Evolutionary conservation across 2,113 vertebrate genomes (phyloP).

Genomic region (Phoxinus phoxinus): DNA sequence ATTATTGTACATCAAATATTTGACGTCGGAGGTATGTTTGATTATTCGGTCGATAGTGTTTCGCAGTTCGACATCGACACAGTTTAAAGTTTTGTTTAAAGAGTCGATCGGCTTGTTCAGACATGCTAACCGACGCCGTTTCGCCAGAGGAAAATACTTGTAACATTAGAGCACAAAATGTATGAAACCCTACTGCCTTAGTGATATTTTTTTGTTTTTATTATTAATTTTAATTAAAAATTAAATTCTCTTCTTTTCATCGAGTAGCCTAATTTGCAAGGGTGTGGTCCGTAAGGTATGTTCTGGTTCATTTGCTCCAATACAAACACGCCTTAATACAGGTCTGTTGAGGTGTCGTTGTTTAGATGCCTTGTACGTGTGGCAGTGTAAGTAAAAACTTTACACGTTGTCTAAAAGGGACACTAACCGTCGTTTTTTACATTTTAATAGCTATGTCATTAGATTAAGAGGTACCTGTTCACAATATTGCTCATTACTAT

Average conservation of each 20-base stretch:
- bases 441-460: not conserved
- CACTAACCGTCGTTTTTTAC: not conserved
- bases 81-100: not conserved
- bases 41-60: not conserved
- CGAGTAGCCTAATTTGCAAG: not conserved
- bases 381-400: not conserved
- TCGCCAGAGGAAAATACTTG: not conserved
- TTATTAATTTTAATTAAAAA: not conserved
- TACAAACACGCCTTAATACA: slow-evolving; percentile 27
- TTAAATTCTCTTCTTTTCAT: not conserved
- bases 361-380: not conserved
- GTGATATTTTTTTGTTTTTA: not conserved
- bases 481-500: not conserved
- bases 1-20: not conserved
- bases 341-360: slow-evolving; percentile 24
- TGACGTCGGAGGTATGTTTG: not conserved
- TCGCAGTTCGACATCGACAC: not conserved
- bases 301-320: not conserved
- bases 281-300: not conserved
- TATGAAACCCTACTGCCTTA: not conserved
- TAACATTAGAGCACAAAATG: not conserved
- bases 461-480: not conserved
- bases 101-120: not conserved
- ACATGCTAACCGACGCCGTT: slow-evolving; percentile 21
- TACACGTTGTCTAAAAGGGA: not conserved